Base-by-base conservation (phyloP, 2,888 invertebrate species). In the Endotricha flammealis region DNA sequence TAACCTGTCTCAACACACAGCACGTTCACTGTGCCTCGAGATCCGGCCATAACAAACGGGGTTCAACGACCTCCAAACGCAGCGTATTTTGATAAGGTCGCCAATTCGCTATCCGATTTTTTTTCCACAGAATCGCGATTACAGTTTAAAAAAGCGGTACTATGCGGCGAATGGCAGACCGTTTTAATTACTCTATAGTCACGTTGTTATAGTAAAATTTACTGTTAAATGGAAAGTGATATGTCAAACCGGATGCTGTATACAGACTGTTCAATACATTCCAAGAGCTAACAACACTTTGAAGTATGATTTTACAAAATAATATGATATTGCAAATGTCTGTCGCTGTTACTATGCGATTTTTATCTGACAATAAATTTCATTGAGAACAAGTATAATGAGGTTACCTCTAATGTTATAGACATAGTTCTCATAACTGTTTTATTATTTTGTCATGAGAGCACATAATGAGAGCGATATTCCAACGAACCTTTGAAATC, bases 131-230 rank as follows among this genome's bases (percentile, higher is more conserved):
- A 64, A 59, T 51, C 69, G 63, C 64, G 59, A 70, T 68, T 68
- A 82, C 82, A 64, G 78, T 81, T 35, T 77, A 76, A 79, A 72
- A 67, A 65, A 67, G 61, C 59, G 63, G 61, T 62, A 57, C 58
- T 16, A 32, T 25, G 62, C 64, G 63, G 67, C 62, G 64, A 68
- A 64, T 56, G 54, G 53, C 59, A 64, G 53, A 75, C 82, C 83
- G 83, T 83, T 85, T 83, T 83, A 83, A 85, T 85, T 80, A 77
- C 78, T 75, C 76, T 69, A 74, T 71, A 73, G 79, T 72, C 73
- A 70, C 69, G 73, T 68, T 64, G 64, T 63, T 64, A 71, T 72
- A 74, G 76, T 75, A 73, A 74, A 66, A 57, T 68, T 51, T 72
- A 80, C 83, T 76, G 85, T 77, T 85, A 70, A n/a, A 64, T 59